Conservation (phyloP, 2,113 vertebrate genomes). For the Cyanoramphus novaezelandiae region DNA sequence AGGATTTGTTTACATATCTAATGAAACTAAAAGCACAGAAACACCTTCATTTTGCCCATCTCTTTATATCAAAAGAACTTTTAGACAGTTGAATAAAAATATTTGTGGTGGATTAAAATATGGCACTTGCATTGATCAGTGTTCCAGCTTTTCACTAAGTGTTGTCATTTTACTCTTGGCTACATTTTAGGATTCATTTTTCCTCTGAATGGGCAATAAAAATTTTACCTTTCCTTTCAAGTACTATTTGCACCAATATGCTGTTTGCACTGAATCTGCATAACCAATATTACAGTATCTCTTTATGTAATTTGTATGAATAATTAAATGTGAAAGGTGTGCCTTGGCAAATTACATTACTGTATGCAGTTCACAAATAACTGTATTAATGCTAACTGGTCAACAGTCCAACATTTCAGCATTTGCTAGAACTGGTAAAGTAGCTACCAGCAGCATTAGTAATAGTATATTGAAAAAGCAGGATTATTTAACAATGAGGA, state of each 20-base stretch:
- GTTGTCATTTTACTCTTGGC: background rate
- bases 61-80: background rate
- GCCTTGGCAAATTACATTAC: background rate
- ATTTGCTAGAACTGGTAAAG: background rate
- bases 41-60: background rate
- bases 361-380: background rate
- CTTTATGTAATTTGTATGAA: background rate
- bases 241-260: background rate
- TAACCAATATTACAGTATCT: background rate
- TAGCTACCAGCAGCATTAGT: background rate
- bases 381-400: background rate
- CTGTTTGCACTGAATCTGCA: background rate
- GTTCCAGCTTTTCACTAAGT: background rate
- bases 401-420: background rate
- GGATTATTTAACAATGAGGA: background rate
- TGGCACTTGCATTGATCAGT: background rate
- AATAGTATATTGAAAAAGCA: background rate
- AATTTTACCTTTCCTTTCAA: background rate
- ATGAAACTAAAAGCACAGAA: background rate
- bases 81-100: background rate
- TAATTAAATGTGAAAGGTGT: background rate
- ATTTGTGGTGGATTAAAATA: background rate
- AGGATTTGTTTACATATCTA: background rate
- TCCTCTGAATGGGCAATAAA: background rate
- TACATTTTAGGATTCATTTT: background rate